phyloP scores from a whole-genome alignment of 2,113 vertebrate genomes.

The Cercopithecus mona region DNA sequence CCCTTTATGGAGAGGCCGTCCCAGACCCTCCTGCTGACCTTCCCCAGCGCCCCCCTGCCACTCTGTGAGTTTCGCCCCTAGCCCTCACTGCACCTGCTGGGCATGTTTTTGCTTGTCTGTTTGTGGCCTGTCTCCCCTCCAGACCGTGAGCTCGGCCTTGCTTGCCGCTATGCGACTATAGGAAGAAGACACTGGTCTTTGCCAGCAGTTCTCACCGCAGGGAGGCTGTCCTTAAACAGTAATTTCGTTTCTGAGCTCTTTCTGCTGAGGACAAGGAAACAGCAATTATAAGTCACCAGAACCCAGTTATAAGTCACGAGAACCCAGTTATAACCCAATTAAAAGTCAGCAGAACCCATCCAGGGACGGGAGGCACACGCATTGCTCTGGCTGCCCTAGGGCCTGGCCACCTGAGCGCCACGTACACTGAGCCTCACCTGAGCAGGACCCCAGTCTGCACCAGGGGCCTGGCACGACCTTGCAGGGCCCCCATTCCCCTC shows the following conservation, averaged over 20 bases:
- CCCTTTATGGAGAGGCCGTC: fast-evolving
- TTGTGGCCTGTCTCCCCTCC: not conserved
- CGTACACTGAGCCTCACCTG: not conserved
- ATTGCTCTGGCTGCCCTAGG: not conserved
- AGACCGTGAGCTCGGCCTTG: not conserved
- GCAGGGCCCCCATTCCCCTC: not conserved
- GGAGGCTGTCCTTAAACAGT: not conserved
- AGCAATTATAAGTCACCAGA: not conserved
- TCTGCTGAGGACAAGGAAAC: constrained; percentile 21
- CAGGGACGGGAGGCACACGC: no score
- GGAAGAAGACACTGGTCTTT: fast-evolving
- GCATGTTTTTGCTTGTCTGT: not conserved
- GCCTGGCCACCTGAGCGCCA: fast-evolving
- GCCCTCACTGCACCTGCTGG: fast-evolving
- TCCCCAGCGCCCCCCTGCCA: not conserved
- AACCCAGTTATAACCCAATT: not conserved
- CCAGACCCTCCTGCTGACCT: not conserved
- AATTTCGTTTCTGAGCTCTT: not conserved
- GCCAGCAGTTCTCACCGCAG: fast-evolving
- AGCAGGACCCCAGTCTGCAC: not conserved
- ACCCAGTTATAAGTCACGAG: not conserved
- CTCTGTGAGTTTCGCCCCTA: fast-evolving
- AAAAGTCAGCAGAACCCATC: not conserved
- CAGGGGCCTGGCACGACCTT: not conserved
- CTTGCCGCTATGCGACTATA: not conserved